These are phyloP conservation scores for Micronycteris hirsuta DNA, from an alignment of 2,113 vertebrate species.

Conservation along the genomic window DNA sequence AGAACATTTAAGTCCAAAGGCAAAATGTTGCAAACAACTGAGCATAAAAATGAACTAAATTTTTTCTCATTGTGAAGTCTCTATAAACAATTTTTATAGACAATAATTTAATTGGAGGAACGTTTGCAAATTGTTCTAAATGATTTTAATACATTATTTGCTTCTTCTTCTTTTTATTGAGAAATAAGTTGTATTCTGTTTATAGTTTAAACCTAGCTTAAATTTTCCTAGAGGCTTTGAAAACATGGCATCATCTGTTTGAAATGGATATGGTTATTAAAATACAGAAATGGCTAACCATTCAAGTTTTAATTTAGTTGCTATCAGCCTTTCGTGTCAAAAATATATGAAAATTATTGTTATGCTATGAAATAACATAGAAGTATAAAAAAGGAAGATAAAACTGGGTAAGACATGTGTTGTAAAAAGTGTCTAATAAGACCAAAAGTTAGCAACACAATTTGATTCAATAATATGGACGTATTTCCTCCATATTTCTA, in stretches of 20 bases:
- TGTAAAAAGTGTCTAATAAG: neutral
- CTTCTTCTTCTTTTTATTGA: neutral
- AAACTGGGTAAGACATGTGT: neutral
- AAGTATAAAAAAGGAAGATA: neutral
- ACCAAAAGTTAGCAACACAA: neutral
- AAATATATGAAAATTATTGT: neutral
- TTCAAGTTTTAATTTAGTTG: constrained; percentile 39
- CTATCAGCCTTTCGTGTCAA: neutral
- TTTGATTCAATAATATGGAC: neutral
- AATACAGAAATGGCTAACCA: neutral
- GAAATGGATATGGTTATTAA: constrained; percentile 5
- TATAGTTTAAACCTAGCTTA: neutral
- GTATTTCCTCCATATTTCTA: neutral
- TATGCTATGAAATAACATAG: neutral
- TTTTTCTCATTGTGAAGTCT: neutral
- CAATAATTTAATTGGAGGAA: neutral
- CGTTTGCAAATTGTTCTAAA: neutral
- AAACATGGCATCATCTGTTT: constrained; percentile 44
- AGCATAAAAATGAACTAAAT: neutral
- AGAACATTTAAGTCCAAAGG: neutral
- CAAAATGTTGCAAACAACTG: neutral
- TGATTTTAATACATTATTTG: neutral
- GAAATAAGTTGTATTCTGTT: neutral
- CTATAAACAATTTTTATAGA: neutral
- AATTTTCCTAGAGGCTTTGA: constrained; percentile 38